Conservation (phyloP, 2,113 vertebrate species). For the Tichodroma muraria region DNA sequence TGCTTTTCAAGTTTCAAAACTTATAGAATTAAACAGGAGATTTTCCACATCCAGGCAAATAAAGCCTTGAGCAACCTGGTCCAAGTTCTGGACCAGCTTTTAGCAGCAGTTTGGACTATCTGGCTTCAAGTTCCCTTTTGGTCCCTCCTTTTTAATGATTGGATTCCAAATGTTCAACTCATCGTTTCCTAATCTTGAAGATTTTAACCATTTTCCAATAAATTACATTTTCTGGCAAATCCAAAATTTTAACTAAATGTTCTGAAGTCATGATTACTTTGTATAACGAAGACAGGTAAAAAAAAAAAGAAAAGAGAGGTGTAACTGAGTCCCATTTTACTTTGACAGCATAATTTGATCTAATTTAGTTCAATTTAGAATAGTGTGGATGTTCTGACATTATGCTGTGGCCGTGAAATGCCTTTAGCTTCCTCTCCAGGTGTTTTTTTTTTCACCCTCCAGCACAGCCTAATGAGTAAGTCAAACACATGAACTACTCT, state of each 20-base stretch:
- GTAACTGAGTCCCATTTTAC: not conserved
- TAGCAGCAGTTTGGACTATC: not conserved
- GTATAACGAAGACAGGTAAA: not conserved
- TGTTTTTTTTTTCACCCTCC: not conserved
- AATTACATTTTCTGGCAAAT: not conserved
- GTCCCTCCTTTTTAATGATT: not conserved
- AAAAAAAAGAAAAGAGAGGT: not conserved
- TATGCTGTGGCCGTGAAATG: fast-evolving
- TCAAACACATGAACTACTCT: not conserved
- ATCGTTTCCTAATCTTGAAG: not conserved
- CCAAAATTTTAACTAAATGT: not conserved
- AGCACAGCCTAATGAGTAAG: not conserved
- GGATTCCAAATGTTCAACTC: not conserved
- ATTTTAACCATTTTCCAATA: not conserved
- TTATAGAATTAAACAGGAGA: not conserved
- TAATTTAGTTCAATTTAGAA: not conserved
- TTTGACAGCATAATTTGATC: not conserved
- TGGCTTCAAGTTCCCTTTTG: not conserved
- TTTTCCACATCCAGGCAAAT: not conserved
- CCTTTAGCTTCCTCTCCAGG: not conserved
- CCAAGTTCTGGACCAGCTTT: not conserved
- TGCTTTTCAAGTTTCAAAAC: not conserved
- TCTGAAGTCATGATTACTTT: not conserved
- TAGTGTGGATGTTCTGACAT: not conserved
- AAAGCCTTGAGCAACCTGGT: not conserved